Percentiles rank a stretch among this genome's conserved stretches.
These are phyloP conservation scores for Umimayanthus kanabou DNA, from an alignment of 92 coral and sea anemone genomes.

Conservation along the genomic window DNA sequence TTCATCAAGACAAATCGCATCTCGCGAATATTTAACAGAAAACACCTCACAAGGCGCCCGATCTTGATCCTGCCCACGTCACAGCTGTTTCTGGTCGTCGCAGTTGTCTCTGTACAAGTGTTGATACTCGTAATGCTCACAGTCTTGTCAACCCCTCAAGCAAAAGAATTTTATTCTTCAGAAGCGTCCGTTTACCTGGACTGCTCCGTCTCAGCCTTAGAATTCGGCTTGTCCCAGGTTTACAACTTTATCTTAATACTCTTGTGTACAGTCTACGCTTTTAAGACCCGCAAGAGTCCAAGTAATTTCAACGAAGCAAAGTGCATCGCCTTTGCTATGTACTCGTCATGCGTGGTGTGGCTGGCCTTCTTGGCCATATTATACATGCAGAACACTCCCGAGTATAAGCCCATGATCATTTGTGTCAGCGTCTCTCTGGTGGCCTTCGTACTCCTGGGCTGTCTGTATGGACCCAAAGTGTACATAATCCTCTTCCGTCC, in stretches of 20 bases:
- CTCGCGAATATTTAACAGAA: conserved; percentile 95
- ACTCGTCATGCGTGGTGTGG: conserved; percentile 94
- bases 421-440: conserved; percentile 88
- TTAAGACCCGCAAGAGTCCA: conserved; percentile 95
- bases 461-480: conserved; percentile 90
- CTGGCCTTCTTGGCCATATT: conserved; percentile 89
- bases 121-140: conserved; percentile 78
- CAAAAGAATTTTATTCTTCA: conserved; percentile 68
- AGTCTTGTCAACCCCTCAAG: conserved; percentile 73
- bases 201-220: conserved; percentile 81
- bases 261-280: conserved; percentile 95
- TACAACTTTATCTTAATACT: conserved; percentile 90
- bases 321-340: conserved; percentile 97
- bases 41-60: conserved; percentile 87
- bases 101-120: conserved; percentile 86
- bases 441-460: conserved; percentile 86
- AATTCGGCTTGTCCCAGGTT: conserved; percentile 94
- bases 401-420: conserved; percentile 73
- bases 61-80: conserved; percentile 92
- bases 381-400: conserved; percentile 74
- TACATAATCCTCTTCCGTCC: conserved; percentile 87
- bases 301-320: conserved; percentile 98
- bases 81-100: conserved; percentile 80
- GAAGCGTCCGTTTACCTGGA: conserved; percentile 72
- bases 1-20: conserved; percentile 96